Evolutionary conservation across 2,113 vertebrate species (phyloP), one percentile per base, ranked within the genome.

Genomic region (Oostethus manadensis): DNA sequence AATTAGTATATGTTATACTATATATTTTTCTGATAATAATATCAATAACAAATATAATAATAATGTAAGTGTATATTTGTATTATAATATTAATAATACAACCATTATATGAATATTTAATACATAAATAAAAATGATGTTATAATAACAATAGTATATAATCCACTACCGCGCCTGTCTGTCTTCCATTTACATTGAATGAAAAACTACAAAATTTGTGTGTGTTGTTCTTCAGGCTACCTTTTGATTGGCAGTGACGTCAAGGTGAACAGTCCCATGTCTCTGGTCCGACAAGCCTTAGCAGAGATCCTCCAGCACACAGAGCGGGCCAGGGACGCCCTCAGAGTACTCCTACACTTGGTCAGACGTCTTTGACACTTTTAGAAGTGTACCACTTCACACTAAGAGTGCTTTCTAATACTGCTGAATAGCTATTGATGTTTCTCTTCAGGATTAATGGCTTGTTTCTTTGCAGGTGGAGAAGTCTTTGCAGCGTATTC

Each of bases 401-500:
- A 14, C 38, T 4, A 42, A 33, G 38, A 14, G 13, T 3, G 1
- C 38, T 42, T 14, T 42, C 38, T 42, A 14, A 14, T 42, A 42
- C 29, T 33, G 29, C 29, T 4, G 29, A 33, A 7, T 33, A 7
- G 7, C 5, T 33, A 8, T 33, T 33, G 29, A 26, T 26, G 23
- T 26, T 26, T 5, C 23, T 26, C 23, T 26, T 26, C 23, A 33
- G 29, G 5, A 2, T 42, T 42, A 14, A 42, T 42, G 4, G 1
- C 42, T 6, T 18, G 0, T 47, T 35, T 60, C 23, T 60, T 10
- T 10, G 1, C 79, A 98, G 96, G 92, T 98, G 71, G 95, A 98
- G 87, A 98, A 98, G 69, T 97, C 95, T 0, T 51, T 98, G 80
- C 96, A 98, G 90, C 90, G 95, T 18, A 97, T 98, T 76, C 94